Conservation (phyloP, 2,888 invertebrate genomes). For the Philereme vetulata region DNA sequence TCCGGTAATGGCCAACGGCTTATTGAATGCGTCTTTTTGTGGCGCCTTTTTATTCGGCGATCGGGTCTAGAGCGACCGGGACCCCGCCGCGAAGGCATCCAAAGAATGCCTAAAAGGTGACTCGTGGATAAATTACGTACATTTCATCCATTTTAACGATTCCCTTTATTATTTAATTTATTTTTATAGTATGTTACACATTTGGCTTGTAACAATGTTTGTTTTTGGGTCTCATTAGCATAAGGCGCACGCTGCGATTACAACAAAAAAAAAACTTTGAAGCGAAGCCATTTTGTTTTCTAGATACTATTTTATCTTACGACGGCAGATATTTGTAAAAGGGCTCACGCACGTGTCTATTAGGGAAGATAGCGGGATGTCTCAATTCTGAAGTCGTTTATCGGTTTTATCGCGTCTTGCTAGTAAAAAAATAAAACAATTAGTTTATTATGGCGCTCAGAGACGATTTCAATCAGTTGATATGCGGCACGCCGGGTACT, state of each 20-base stretch:
- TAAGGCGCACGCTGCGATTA: constrained; percentile 74
- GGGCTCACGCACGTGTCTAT: constrained; percentile 62
- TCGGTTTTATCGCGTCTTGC: constrained; percentile 71
- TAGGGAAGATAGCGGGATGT: constrained; percentile 80
- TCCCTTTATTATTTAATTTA: constrained; percentile 83
- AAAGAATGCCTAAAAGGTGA: constrained; percentile 83
- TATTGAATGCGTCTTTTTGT: constrained; percentile 83
- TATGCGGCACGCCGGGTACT: constrained; percentile 71
- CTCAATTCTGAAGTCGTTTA: constrained; percentile 78
- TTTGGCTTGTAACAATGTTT: constrained; percentile 82
- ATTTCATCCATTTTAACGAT: constrained; percentile 84
- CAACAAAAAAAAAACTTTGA: constrained; percentile 60
- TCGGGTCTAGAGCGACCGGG: constrained; percentile 76
- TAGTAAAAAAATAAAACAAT: constrained; percentile 81
- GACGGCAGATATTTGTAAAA: constrained; percentile 66
- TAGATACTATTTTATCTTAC: constrained; percentile 65
- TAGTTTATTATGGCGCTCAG: constrained; percentile 75
- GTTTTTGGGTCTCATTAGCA: constrained; percentile 82
- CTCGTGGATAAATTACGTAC: constrained; percentile 82
- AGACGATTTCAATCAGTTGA: constrained; percentile 78
- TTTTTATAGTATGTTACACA: constrained; percentile 83
- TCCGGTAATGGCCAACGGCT: constrained; percentile 78
- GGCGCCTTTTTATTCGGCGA: constrained; percentile 81
- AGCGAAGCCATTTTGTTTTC: constrained; percentile 69
- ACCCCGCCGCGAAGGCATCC: constrained; percentile 80